Evolutionary conservation across 2,797 vertebrate species (phyloP).

Genomic region (Megaceryle alcyon): DNA sequence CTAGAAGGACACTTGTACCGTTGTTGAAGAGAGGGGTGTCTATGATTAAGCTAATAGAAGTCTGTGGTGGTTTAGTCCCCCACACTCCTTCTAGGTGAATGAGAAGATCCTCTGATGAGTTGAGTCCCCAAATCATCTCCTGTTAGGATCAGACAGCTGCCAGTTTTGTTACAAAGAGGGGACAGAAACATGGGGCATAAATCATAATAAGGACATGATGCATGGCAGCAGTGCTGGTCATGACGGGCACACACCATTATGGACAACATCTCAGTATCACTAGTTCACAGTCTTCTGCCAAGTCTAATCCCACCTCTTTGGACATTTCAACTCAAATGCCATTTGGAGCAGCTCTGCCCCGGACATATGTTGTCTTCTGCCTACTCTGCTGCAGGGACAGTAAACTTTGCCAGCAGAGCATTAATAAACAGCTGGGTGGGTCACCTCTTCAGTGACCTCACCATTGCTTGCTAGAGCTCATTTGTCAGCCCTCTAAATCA

Average conservation of each 20-base stretch:
- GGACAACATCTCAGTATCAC: neutral
- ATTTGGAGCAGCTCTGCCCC: neutral
- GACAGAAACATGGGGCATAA: neutral
- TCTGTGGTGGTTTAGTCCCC: neutral
- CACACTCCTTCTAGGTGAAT: neutral
- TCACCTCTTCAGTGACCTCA: neutral
- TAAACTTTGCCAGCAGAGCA: neutral
- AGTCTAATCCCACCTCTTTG: neutral
- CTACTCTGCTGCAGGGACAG: neutral
- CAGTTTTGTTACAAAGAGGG: neutral
- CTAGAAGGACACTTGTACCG: neutral
- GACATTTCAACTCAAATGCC: neutral
- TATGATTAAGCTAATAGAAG: neutral
- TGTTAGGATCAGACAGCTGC: neutral
- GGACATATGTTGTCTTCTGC: neutral
- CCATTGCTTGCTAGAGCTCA: neutral
- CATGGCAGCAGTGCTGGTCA: neutral
- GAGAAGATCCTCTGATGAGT: neutral
- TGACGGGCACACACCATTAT: neutral
- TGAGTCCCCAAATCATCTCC: neutral
- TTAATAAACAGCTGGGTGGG: neutral
- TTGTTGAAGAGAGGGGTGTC: neutral
- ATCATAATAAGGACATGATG: neutral
- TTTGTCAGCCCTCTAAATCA: conserved; percentile 30
- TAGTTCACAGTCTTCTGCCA: neutral